phyloP scores from a whole-genome alignment of 2,888 invertebrate species.

The Oligia strigilis region DNA sequence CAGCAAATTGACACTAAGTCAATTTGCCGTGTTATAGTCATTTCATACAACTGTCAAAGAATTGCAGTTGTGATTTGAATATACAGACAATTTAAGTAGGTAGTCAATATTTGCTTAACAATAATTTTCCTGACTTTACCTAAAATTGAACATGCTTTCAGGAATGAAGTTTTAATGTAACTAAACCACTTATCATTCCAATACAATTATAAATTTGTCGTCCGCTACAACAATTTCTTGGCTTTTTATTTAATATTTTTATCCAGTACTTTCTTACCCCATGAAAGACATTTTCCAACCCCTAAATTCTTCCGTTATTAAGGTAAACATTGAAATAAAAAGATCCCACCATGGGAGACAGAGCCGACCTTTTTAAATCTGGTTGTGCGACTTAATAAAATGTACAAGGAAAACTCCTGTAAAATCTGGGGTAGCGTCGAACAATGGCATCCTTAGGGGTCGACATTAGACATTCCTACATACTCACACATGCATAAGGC shows the following conservation, averaged over 20 bases:
- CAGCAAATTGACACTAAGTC: not conserved
- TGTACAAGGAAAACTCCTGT: slow-evolving; percentile 46
- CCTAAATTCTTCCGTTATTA: slow-evolving; percentile 4
- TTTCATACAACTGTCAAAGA: not conserved
- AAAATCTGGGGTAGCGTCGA: slow-evolving; percentile 22
- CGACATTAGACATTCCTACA: slow-evolving; percentile 37
- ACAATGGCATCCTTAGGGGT: slow-evolving; percentile 41
- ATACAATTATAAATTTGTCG: not conserved
- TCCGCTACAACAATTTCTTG: not conserved
- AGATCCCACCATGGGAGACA: slow-evolving; percentile 1
- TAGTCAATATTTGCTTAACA: not conserved
- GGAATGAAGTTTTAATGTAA: not conserved
- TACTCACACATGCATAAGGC: slow-evolving; percentile 11
- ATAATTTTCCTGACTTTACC: not conserved
- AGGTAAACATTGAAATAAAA: slow-evolving; percentile 41
- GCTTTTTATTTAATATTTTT: slow-evolving; percentile 14
- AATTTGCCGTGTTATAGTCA: not conserved
- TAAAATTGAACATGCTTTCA: not conserved
- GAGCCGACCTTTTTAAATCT: slow-evolving; percentile 50
- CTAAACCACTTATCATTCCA: not conserved
- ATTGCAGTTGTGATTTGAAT: not conserved
- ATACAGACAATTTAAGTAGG: not conserved
- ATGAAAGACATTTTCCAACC: not conserved
- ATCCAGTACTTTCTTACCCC: not conserved
- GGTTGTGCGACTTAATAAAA: slow-evolving; percentile 53